Conservation (phyloP, 1,140 invertebrate genomes). For the Pachyrhynchus sulphureomaculatus region DNA sequence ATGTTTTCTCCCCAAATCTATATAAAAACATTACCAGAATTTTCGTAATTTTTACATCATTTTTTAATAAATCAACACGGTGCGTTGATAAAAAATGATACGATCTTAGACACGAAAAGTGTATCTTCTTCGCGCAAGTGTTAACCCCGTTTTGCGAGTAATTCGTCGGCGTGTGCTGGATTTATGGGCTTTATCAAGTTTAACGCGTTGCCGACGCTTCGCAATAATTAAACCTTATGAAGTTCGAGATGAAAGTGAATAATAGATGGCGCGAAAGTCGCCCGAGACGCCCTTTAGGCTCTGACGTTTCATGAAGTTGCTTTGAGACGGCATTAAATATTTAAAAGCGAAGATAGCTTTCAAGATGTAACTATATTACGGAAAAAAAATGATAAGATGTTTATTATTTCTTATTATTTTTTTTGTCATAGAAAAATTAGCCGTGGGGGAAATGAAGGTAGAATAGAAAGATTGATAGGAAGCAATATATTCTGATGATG, state of each 20-base stretch:
- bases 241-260: conserved; percentile 17
- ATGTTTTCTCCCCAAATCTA: too few relatives aligned
- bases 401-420: too few relatives aligned
- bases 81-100: conserved; percentile 6
- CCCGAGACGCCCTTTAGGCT: background rate
- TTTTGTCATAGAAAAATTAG: too few relatives aligned
- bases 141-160: conserved; percentile 16
- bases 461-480: too few relatives aligned
- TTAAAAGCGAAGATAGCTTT: background rate
- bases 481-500: too few relatives aligned
- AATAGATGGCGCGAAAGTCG: conserved; percentile 2
- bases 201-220: conserved; percentile 11
- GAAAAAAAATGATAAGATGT: too few relatives aligned
- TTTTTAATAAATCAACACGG: background rate
- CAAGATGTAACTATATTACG: too few relatives aligned
- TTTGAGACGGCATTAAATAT: background rate
- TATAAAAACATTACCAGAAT: too few relatives aligned
- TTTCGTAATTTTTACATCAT: background rate
- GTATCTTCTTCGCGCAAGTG: conserved; percentile 1
- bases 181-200: conserved; percentile 21
- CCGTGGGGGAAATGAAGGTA: too few relatives aligned
- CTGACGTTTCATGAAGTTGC: background rate
- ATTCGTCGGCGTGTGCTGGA: conserved; percentile 15
- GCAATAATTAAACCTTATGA: conserved; percentile 24
- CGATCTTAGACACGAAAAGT: conserved; percentile 10